These are phyloP conservation scores for Meganola albula DNA, from an alignment of 2,888 invertebrate species.

Conservation along the genomic window DNA sequence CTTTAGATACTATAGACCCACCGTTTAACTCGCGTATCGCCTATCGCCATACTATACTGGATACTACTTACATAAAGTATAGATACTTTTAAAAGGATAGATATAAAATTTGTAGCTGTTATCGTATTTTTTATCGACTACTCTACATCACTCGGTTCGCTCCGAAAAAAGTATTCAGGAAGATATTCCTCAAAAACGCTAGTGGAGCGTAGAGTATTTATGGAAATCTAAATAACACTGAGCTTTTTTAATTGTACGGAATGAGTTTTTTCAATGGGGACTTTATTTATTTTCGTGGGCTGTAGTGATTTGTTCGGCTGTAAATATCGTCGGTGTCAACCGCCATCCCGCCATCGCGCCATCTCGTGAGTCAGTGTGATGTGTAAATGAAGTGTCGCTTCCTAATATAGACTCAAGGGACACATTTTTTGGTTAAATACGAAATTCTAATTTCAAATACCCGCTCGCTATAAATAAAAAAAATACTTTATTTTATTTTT, in stretches of 20 bases:
- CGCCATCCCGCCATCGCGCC: too few relatives aligned
- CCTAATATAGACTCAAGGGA: conserved; percentile 37
- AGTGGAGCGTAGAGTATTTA: conserved; percentile 64
- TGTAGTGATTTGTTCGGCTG: conserved; percentile 65
- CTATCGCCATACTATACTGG: too few relatives aligned
- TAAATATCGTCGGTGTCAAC: conserved; percentile 47
- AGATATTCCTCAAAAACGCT: conserved; percentile 68
- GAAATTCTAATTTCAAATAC: conserved; percentile 18
- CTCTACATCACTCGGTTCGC: conserved; percentile 9
- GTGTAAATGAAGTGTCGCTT: conserved; percentile 51
- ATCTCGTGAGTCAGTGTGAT: conserved; percentile 32
- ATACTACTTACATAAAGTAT: too few relatives aligned
- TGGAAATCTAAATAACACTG: conserved; percentile 72
- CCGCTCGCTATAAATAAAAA: conserved; percentile 20
- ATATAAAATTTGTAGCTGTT: neutral
- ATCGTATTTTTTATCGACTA: conserved; percentile 7
- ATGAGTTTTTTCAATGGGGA: conserved; percentile 61
- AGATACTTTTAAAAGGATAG: neutral
- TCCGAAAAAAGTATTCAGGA: conserved; percentile 55
- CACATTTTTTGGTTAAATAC: conserved; percentile 30
- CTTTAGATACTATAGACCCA: too few relatives aligned
- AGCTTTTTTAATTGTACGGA: conserved; percentile 68
- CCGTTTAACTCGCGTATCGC: too few relatives aligned
- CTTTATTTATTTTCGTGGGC: conserved; percentile 66
- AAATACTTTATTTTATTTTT: too few relatives aligned